Evolutionary conservation across 1,140 invertebrate genomes (phyloP).

Genomic region (Teleogryllus occipitalis): DNA sequence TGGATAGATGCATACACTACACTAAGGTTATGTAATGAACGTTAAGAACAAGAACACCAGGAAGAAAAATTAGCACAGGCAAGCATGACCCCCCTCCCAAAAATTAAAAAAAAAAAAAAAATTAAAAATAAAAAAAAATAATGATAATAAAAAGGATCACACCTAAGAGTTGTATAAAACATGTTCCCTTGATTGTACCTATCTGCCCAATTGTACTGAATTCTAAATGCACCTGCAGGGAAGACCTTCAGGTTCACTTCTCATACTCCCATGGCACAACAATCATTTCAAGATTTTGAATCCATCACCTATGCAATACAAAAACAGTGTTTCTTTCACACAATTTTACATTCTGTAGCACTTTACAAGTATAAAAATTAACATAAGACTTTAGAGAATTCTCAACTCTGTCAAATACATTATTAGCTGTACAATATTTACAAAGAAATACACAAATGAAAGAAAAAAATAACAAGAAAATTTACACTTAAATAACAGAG

Average conservation of each 20-base stretch:
- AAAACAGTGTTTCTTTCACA: background rate
- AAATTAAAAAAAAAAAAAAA: too few relatives aligned
- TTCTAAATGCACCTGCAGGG: background rate
- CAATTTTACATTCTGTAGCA: background rate
- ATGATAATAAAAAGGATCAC: background rate
- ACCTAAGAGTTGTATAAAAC: background rate
- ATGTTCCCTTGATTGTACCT: conserved; percentile 2
- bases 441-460: conserved; percentile 2
- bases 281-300: background rate
- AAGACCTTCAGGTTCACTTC: background rate
- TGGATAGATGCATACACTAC: background rate
- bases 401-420: background rate
- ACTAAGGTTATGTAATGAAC: background rate
- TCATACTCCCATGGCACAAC: background rate
- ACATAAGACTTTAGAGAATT: background rate
- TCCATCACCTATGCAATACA: background rate
- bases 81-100: too few relatives aligned
- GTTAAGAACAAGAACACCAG: too few relatives aligned
- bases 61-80: too few relatives aligned
- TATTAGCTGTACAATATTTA: background rate
- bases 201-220: background rate
- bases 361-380: conserved; percentile 1
- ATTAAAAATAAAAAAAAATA: background rate
- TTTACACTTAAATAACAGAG: background rate
- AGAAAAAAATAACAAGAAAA: background rate